These are phyloP conservation scores for Saxidomus purpurata DNA, from an alignment of 1,140 invertebrate species.

Conservation along the genomic window DNA sequence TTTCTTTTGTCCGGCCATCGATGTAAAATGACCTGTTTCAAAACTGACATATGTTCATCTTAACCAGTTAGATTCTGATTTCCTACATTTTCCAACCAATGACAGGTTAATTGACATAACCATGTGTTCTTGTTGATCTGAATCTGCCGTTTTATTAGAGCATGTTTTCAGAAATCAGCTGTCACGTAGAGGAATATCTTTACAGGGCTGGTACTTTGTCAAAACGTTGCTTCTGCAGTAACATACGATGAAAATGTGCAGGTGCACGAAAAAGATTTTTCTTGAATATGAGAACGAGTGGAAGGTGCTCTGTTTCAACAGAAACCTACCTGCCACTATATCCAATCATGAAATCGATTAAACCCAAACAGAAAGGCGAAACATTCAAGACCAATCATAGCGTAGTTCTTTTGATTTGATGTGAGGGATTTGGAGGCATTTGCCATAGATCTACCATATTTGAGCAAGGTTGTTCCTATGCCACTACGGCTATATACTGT, in stretches of 20 bases:
- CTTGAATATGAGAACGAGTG: background rate
- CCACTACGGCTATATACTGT: background rate
- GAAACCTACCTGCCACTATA: background rate
- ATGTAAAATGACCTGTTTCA: background rate
- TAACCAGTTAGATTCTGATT: background rate
- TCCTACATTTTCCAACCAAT: background rate
- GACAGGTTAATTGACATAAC: background rate
- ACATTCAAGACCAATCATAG: background rate
- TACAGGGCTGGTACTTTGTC: background rate
- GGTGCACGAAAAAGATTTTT: background rate
- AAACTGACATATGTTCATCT: background rate
- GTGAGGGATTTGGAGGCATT: constrained; percentile 20
- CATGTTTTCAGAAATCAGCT: background rate
- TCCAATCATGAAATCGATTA: background rate
- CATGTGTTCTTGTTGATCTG: background rate
- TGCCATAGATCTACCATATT: background rate
- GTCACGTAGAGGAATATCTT: background rate
- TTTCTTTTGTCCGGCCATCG: background rate
- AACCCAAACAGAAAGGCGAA: background rate
- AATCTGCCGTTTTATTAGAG: background rate
- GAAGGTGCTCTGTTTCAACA: background rate
- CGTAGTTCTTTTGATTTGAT: background rate
- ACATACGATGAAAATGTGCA: background rate
- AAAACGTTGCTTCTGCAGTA: constrained; percentile 40
- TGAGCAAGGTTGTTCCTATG: background rate